These are phyloP conservation scores for Mohoua ochrocephala DNA, from an alignment of 2,113 vertebrate genomes.

Conservation along the genomic window DNA sequence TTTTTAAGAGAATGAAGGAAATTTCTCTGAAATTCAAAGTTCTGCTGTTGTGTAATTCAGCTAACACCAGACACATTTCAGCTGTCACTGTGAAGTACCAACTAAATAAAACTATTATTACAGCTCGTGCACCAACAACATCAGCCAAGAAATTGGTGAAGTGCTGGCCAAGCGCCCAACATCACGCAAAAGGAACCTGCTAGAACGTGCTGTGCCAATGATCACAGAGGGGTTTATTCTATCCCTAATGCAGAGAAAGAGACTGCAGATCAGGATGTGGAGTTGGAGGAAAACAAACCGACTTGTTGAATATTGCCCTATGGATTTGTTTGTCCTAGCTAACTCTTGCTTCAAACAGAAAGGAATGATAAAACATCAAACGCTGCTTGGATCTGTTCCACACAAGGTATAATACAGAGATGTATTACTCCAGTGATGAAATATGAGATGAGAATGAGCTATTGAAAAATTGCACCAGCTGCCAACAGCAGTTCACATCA, in stretches of 20 bases:
- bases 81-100: background rate
- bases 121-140: background rate
- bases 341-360: background rate
- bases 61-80: background rate
- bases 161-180: background rate
- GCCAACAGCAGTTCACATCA: background rate
- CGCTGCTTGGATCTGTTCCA: background rate
- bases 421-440: background rate
- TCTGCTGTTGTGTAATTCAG: background rate
- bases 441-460: background rate
- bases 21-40: background rate
- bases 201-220: background rate
- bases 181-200: background rate
- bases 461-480: background rate
- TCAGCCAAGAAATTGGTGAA: conserved; percentile 6
- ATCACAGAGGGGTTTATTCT: background rate
- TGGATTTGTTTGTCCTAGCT: background rate
- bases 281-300: background rate
- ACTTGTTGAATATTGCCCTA: background rate
- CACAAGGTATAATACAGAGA: background rate
- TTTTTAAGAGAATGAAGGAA: background rate
- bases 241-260: background rate
- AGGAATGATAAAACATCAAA: background rate
- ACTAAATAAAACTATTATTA: conserved; percentile 8
- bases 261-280: background rate